phyloP scores from a whole-genome alignment of 2,888 invertebrate species.

The Lasiommata megera region DNA sequence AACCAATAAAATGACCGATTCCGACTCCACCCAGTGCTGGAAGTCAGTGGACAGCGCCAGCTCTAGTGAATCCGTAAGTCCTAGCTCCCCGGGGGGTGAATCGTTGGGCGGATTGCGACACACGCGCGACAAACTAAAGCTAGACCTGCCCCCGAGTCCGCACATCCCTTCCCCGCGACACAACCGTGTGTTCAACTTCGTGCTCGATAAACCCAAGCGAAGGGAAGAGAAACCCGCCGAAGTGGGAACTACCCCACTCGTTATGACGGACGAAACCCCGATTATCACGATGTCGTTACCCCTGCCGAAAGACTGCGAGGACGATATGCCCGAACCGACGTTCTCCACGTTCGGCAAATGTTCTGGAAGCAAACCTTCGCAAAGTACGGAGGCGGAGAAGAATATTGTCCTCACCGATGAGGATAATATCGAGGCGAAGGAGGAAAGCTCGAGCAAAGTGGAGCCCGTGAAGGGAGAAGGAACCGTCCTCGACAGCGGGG shows the following conservation, averaged over 20 bases:
- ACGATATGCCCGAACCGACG: constrained; percentile 67
- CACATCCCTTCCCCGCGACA: constrained; percentile 66
- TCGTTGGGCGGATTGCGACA: constrained; percentile 86
- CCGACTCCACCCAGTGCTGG: constrained; percentile 47
- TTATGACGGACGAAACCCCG: constrained; percentile 72
- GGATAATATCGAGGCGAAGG: constrained; percentile 44
- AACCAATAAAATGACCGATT: constrained; percentile 47
- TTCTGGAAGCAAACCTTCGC: constrained; percentile 40
- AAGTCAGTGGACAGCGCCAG: constrained; percentile 61
- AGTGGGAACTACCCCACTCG: constrained; percentile 51
- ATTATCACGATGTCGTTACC: constrained; percentile 52
- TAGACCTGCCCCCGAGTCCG: constrained; percentile 85
- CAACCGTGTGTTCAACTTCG: constrained; percentile 68
- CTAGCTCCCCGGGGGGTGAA: constrained; percentile 65
- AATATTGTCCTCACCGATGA: constrained; percentile 51
- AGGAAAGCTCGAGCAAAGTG: constrained; percentile 45
- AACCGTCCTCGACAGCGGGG: constrained; percentile 83
- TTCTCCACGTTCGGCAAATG: constrained; percentile 83
- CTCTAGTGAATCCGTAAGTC: constrained; percentile 71
- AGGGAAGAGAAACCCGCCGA: constrained; percentile 36
- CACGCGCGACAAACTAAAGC: constrained; percentile 85
- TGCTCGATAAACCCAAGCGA: constrained; percentile 63
- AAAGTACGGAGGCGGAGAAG: constrained; percentile 51
- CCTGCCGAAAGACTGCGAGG: constrained; percentile 50
- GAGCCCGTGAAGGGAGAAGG: constrained; percentile 79